These are phyloP conservation scores for Pangasius djambal DNA, from an alignment of 2,797 vertebrate species.

Conservation along the genomic window DNA sequence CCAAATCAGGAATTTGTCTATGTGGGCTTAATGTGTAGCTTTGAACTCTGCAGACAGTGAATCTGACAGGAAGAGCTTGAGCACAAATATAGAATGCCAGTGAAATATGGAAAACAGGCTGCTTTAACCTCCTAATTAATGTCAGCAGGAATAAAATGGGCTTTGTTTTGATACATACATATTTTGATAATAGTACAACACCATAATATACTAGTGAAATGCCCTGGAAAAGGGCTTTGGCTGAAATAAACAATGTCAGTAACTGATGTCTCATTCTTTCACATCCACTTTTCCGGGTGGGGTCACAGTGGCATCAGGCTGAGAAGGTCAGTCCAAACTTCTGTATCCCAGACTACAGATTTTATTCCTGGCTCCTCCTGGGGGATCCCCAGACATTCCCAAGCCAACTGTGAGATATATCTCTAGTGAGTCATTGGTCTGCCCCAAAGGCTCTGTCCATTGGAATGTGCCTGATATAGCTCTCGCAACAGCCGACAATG, in stretches of 20 bases:
- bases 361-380: not conserved
- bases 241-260: not conserved
- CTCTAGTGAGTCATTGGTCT: not conserved
- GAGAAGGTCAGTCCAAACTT: not conserved
- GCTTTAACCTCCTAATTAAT: not conserved
- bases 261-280: not conserved
- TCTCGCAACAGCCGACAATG: not conserved
- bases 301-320: not conserved
- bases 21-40: conserved; percentile 10
- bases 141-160: not conserved
- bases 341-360: not conserved
- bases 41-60: not conserved
- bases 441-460: not conserved
- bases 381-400: not conserved
- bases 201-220: not conserved
- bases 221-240: not conserved
- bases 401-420: too few species aligned
- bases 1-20: too few species aligned
- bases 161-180: not conserved
- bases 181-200: not conserved
- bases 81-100: conserved; percentile 59
- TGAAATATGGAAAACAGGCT: conserved; percentile 59
- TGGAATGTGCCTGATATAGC: not conserved
- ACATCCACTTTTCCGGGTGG: not conserved
- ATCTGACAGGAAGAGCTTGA: conserved; percentile 62